These are phyloP conservation scores for Colius striatus DNA, from an alignment of 2,113 vertebrate species.

Conservation along the genomic window DNA sequence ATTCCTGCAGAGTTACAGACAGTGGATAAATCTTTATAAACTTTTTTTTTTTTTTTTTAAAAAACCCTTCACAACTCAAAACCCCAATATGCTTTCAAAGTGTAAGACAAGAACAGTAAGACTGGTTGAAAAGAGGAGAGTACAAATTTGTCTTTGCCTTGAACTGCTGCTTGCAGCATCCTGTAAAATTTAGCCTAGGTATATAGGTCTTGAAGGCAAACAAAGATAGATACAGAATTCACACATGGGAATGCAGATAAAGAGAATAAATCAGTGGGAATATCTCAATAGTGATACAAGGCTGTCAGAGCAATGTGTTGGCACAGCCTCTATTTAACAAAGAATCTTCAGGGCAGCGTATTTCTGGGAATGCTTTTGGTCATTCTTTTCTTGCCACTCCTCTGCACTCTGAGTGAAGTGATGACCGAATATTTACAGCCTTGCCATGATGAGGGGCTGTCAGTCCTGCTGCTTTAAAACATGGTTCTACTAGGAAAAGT, in stretches of 20 bases:
- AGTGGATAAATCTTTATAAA: background rate
- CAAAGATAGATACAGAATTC: background rate
- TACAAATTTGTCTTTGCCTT: background rate
- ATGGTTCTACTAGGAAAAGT: background rate
- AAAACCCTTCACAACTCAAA: background rate
- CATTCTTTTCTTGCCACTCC: slow-evolving; percentile 24
- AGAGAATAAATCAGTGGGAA: background rate
- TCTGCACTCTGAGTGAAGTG: background rate
- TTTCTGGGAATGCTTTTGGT: slow-evolving; percentile 56
- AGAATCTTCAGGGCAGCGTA: background rate
- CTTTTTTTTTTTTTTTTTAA: background rate
- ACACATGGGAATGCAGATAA: background rate
- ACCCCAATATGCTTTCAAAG: background rate
- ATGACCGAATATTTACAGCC: slow-evolving; percentile 28
- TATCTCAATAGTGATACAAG: background rate
- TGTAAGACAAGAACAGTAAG: background rate
- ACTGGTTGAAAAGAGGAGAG: background rate
- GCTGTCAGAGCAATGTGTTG: slow-evolving; percentile 7
- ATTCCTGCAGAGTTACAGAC: background rate
- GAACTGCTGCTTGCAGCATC: background rate
- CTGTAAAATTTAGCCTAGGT: background rate
- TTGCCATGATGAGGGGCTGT: background rate
- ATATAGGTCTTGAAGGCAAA: background rate
- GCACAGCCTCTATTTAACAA: background rate
- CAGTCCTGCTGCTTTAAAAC: slow-evolving; percentile 38